Percentiles rank a stretch among this genome's conserved stretches.
These are phyloP conservation scores for Sesamia nonagrioides DNA, from an alignment of 1,140 invertebrate species.

Conservation along the genomic window DNA sequence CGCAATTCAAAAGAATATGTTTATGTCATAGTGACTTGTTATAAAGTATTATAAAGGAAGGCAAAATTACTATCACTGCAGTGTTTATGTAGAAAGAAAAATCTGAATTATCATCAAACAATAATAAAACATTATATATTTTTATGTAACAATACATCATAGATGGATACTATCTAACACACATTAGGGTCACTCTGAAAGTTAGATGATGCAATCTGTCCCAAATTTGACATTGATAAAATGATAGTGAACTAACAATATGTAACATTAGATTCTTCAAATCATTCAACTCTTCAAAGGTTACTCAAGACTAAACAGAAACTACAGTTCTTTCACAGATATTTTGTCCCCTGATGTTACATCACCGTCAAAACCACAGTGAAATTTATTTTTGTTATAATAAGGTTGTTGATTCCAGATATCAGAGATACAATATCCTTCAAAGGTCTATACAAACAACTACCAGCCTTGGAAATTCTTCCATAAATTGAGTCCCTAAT, in stretches of 20 bases:
- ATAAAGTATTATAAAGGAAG: background rate
- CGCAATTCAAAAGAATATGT: background rate
- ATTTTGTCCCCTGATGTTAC: too few relatives aligned
- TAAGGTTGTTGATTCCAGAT: too few relatives aligned
- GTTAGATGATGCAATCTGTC: conserved; percentile 27
- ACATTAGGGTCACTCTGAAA: conserved; percentile 1
- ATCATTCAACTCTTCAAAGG: too few relatives aligned
- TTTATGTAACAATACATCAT: background rate
- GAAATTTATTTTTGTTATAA: too few relatives aligned
- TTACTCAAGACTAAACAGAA: too few relatives aligned
- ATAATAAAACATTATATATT: background rate
- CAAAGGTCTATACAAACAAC: too few relatives aligned
- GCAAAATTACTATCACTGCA: background rate
- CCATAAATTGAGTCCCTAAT: too few relatives aligned
- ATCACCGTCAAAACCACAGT: too few relatives aligned
- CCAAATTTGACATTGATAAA: conserved; percentile 7
- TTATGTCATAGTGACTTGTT: background rate
- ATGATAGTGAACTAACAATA: background rate
- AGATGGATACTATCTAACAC: background rate
- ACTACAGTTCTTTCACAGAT: too few relatives aligned
- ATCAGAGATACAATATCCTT: too few relatives aligned
- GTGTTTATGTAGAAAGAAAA: background rate
- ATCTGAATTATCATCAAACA: background rate
- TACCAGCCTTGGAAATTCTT: too few relatives aligned
- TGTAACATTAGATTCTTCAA: too few relatives aligned